A percentile compares a stretch with the other conserved stretches of the same genome.
phyloP scores from a whole-genome alignment of 2,113 vertebrate species.

The Lutjanus erythropterus region DNA sequence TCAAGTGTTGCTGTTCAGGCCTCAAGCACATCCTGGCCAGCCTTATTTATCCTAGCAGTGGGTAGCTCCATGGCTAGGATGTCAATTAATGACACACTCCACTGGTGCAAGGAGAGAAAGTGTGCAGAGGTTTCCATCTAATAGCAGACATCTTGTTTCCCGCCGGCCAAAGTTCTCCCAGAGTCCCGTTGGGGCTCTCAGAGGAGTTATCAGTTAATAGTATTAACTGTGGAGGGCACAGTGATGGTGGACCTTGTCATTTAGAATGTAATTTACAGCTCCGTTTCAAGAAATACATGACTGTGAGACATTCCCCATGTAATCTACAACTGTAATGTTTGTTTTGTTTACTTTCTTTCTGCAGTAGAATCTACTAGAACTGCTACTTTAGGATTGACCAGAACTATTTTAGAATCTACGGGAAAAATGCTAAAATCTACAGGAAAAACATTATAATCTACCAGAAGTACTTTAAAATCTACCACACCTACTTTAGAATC shows the following conservation, averaged over 20 bases:
- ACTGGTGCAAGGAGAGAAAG: slow-evolving; percentile 54
- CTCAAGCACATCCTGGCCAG: slow-evolving; percentile 1
- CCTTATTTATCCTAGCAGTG: slow-evolving; percentile 34
- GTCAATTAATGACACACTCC: slow-evolving; percentile 70
- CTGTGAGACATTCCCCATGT: background rate
- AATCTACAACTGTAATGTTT: background rate
- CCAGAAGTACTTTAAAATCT: no score
- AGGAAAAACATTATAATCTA: no score
- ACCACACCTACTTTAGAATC: no score
- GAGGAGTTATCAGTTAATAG: slow-evolving; percentile 21
- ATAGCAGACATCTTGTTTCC: slow-evolving; percentile 54
- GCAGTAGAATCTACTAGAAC: no score
- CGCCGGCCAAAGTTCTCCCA: slow-evolving; percentile 26
- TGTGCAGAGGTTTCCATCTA: slow-evolving; percentile 50
- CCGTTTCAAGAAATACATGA: background rate
- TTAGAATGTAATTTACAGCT: slow-evolving; percentile 40
- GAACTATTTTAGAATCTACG: no score
- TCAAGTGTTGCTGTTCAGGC: slow-evolving; percentile 50
- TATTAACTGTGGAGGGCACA: slow-evolving; percentile 14
- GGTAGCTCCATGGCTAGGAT: slow-evolving; percentile 45
- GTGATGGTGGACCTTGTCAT: background rate
- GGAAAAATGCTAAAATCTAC: no score
- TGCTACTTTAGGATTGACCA: no score
- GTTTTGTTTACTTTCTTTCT: no score
- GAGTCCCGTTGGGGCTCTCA: slow-evolving; percentile 5